Evolutionary conservation across 2,888 invertebrate species (phyloP).

Genomic region (Tolmerus cingulatus): DNA sequence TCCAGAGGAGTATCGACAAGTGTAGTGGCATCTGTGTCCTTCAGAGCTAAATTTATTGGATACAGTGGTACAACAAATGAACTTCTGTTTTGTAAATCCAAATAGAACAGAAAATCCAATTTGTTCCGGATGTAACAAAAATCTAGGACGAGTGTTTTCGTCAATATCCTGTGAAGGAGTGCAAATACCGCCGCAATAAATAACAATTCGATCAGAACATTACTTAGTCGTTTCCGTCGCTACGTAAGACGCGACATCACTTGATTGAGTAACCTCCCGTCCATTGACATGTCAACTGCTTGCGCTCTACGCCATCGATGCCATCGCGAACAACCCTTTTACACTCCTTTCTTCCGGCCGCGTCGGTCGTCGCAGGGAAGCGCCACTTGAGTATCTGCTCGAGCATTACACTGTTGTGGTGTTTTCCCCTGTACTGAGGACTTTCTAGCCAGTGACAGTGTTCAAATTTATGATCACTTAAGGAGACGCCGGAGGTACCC

Average conservation of each 20-base stretch:
- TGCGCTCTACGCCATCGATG: not conserved
- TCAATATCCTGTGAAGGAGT: not conserved
- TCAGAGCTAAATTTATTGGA: not conserved
- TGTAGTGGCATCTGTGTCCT: not conserved
- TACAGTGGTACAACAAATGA: not conserved
- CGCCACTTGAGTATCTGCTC: constrained; percentile 1
- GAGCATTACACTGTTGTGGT: constrained; percentile 4
- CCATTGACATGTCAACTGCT: not conserved
- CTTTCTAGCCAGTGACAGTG: not conserved
- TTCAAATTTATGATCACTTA: constrained; percentile 27
- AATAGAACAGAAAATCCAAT: not conserved
- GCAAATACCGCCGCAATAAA: not conserved
- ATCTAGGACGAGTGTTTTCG: not conserved
- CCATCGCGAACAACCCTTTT: not conserved
- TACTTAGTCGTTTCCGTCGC: not conserved
- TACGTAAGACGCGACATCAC: not conserved
- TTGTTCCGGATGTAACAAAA: not conserved
- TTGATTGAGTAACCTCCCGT: not conserved
- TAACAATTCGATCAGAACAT: not conserved
- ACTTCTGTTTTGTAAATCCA: not conserved
- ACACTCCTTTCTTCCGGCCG: not conserved
- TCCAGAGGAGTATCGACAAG: not conserved
- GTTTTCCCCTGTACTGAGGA: not conserved
- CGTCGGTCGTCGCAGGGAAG: not conserved
- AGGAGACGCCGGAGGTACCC: not conserved